These are phyloP conservation scores for Hemithea aestivaria DNA, from an alignment of 2,888 invertebrate genomes.

Conservation along the genomic window DNA sequence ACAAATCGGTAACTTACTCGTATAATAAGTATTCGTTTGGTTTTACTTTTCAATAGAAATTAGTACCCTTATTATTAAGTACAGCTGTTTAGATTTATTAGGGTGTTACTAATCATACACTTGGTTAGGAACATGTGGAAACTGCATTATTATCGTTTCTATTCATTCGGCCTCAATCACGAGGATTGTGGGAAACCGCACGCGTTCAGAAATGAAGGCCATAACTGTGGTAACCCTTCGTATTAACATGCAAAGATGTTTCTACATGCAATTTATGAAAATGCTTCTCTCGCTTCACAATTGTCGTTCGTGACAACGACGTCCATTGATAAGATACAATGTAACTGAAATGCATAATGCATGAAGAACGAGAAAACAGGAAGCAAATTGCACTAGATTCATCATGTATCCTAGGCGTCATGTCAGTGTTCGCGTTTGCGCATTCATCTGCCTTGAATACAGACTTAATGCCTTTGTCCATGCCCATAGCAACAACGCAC, in stretches of 20 bases:
- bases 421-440: constrained; percentile 17
- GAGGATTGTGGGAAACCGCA: too few species aligned
- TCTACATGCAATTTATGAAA: constrained; percentile 3
- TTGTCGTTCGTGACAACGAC: constrained; percentile 1
- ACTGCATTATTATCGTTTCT: constrained; percentile 13
- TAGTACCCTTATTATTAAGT: too few species aligned
- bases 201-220: too few species aligned
- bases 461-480: constrained; percentile 35
- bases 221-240: too few species aligned
- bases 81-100: too few species aligned
- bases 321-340: constrained; percentile 10
- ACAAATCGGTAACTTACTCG: too few species aligned
- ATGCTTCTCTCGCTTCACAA: neutral
- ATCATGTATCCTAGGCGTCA: constrained; percentile 15
- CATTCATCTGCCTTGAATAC: constrained; percentile 28
- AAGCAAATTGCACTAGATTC: constrained; percentile 18
- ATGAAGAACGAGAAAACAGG: constrained; percentile 14
- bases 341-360: constrained; percentile 14
- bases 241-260: neutral
- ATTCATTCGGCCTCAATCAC: constrained; percentile 5
- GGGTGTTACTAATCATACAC: too few species aligned
- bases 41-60: too few species aligned
- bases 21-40: too few species aligned
- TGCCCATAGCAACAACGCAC: constrained; percentile 58
- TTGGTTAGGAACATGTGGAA: constrained; percentile 4